Evolutionary conservation across 2,797 vertebrate species (phyloP).

Genomic region (Alexandromys oeconomus): DNA sequence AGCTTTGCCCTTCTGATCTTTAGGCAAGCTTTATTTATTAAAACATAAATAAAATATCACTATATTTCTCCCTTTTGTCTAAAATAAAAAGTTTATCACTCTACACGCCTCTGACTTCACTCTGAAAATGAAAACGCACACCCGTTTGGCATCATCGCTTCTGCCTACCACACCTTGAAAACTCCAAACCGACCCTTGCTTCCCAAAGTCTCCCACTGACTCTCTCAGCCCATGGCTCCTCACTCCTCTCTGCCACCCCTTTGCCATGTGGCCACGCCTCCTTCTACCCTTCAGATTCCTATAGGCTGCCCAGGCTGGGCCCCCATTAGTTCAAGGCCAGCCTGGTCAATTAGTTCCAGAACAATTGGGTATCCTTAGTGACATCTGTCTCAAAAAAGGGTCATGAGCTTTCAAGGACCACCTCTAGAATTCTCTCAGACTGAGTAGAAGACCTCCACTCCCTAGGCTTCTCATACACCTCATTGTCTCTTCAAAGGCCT

Average conservation of each 20-base stretch:
- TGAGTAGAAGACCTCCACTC: neutral
- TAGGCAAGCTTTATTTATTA: too few species aligned
- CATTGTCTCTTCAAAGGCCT: neutral
- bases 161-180: neutral
- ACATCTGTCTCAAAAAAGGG: neutral
- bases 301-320: neutral
- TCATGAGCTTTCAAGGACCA: neutral
- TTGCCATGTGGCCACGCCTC: too few species aligned
- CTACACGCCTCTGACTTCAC: too few species aligned
- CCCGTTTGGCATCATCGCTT: accelerated
- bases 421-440: neutral
- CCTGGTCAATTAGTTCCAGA: neutral
- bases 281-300: neutral
- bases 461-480: too few species aligned
- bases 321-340: neutral
- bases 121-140: neutral
- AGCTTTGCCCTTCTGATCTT: too few species aligned
- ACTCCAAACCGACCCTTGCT: neutral
- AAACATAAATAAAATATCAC: too few species aligned
- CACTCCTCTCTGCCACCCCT: neutral
- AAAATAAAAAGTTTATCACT: too few species aligned
- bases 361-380: neutral
- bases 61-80: too few species aligned
- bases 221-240: too few species aligned
- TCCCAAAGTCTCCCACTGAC: too few species aligned